These are phyloP conservation scores for Boloria euphrosyne DNA, from an alignment of 2,888 invertebrate species.

Conservation along the genomic window DNA sequence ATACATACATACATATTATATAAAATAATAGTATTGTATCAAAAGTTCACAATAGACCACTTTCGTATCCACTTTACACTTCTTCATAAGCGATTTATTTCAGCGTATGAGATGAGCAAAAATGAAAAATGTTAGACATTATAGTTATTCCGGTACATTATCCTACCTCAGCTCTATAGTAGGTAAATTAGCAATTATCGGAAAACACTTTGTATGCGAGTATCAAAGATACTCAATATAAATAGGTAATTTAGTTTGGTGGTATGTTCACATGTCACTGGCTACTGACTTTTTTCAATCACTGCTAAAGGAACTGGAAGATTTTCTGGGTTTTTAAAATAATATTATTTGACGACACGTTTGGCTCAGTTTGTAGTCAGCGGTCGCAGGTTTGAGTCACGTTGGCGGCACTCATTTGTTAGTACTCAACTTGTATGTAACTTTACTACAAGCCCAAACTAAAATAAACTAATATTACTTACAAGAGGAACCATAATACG, in stretches of 20 bases:
- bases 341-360: too few relatives aligned
- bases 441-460: too few relatives aligned
- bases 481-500: not conserved
- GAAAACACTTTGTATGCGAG: slow-evolving; percentile 22
- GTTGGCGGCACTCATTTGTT: too few relatives aligned
- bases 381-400: too few relatives aligned
- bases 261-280: slow-evolving; percentile 2
- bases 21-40: too few relatives aligned
- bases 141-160: slow-evolving; percentile 17
- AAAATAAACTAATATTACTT: too few relatives aligned
- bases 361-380: too few relatives aligned
- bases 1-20: too few relatives aligned
- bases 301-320: too few relatives aligned
- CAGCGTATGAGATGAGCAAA: not conserved
- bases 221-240: slow-evolving; percentile 12
- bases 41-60: too few relatives aligned
- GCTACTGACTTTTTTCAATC: not conserved
- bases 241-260: slow-evolving; percentile 13
- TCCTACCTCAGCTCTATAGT: not conserved
- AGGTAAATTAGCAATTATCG: slow-evolving; percentile 20
- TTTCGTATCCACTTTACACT: not conserved
- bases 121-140: slow-evolving; percentile 1
- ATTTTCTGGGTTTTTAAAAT: too few relatives aligned
- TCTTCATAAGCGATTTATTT: not conserved
- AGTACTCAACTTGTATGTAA: too few relatives aligned